These are phyloP conservation scores for Heliocidaris erythrogramma DNA, from an alignment of 35 echinoderm and acorn worm species.

Conservation along the genomic window DNA sequence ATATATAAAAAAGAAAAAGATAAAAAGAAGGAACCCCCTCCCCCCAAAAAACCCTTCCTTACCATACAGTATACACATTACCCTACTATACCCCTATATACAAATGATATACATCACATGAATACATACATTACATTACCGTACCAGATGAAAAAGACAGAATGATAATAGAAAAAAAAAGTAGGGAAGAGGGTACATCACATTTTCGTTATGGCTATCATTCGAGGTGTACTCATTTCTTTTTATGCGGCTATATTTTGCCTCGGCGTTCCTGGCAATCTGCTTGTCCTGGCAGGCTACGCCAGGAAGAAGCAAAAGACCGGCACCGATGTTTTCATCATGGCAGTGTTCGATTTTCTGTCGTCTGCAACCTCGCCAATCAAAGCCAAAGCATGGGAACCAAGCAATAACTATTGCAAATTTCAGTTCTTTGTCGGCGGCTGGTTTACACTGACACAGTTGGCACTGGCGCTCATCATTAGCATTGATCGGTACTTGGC, in stretches of 20 bases:
- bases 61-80: too few species aligned
- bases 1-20: too few species aligned
- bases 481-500: constrained; percentile 59
- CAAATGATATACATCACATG: too few species aligned
- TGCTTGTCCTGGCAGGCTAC: constrained; percentile 47
- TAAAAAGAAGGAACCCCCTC: too few species aligned
- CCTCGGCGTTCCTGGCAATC: constrained; percentile 48
- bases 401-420: constrained; percentile 40
- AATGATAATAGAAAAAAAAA: too few species aligned
- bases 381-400: not conserved
- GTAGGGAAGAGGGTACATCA: too few species aligned
- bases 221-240: not conserved
- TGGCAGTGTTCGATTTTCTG: constrained; percentile 51
- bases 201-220: not conserved
- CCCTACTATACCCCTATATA: too few species aligned
- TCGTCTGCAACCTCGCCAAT: not conserved
- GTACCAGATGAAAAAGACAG: too few species aligned
- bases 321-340: constrained; percentile 59
- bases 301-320: constrained; percentile 19
- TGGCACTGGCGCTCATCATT: constrained; percentile 34
- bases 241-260: not conserved
- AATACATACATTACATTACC: too few species aligned
- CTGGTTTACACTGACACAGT: not conserved
- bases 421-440: not conserved
- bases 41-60: too few species aligned